Conservation (phyloP, 2,113 vertebrate species). For the Atrichornis clamosus region DNA sequence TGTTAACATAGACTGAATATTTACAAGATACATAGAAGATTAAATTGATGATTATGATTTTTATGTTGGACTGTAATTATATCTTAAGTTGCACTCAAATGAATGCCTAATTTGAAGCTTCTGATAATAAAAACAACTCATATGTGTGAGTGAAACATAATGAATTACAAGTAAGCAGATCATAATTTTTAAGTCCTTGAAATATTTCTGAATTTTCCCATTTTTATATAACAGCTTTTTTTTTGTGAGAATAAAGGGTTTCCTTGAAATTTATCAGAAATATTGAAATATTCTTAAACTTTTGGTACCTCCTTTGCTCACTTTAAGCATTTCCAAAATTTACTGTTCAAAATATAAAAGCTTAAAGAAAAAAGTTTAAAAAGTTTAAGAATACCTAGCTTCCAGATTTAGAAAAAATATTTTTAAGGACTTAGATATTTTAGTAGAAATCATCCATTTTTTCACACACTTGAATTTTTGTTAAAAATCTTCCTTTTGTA, state of each 20-base stretch:
- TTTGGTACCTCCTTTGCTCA: background rate
- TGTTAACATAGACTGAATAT: background rate
- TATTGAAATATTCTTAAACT: background rate
- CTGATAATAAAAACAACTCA: background rate
- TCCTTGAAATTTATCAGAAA: background rate
- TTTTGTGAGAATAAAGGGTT: background rate
- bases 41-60: background rate
- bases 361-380: background rate
- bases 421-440: background rate
- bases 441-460: background rate
- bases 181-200: background rate
- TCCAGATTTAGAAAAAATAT: background rate
- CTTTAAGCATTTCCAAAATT: background rate
- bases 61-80: background rate
- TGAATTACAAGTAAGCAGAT: background rate
- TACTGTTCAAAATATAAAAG: background rate
- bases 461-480: background rate
- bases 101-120: background rate
- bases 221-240: background rate
- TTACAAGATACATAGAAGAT: background rate
- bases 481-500: background rate
- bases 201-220: background rate
- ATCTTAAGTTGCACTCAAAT: background rate
- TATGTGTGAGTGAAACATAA: background rate
- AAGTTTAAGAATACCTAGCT: background rate